These are phyloP conservation scores for Solea solea DNA, from an alignment of 2,113 vertebrate genomes.

Conservation along the genomic window DNA sequence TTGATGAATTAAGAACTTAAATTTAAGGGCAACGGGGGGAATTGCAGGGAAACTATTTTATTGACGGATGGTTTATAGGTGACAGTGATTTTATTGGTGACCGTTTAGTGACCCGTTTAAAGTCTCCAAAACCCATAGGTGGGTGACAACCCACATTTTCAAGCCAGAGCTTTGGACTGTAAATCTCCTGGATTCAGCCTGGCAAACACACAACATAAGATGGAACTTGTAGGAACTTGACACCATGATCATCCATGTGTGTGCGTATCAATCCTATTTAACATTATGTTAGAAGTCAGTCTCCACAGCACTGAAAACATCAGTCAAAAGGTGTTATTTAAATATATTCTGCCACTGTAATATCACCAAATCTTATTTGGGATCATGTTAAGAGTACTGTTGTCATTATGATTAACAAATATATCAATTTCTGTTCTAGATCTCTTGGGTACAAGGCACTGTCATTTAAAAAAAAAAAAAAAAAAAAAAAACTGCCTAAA, in stretches of 20 bases:
- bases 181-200: conserved; percentile 16
- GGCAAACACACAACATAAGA: background rate
- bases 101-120: conserved; percentile 3
- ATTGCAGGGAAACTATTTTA: conserved; percentile 12
- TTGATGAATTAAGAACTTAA: background rate
- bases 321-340: too few species aligned
- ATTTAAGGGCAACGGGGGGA: conserved; percentile 15
- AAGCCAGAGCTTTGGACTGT: conserved; percentile 2
- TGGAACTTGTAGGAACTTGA: conserved; percentile 1
- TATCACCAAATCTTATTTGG: too few species aligned
- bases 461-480: too few species aligned
- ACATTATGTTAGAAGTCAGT: background rate
- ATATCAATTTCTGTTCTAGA: too few species aligned
- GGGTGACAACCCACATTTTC: conserved; percentile 12
- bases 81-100: conserved; percentile 20
- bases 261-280: background rate
- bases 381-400: too few species aligned
- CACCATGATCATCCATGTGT: conserved; percentile 12
- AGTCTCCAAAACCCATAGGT: conserved; percentile 23
- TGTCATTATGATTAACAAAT: too few species aligned
- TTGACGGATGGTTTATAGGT: conserved; percentile 9
- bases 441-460: too few species aligned
- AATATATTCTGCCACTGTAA: too few species aligned
- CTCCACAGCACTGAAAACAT: background rate
- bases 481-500: too few species aligned